Evolutionary conservation across 1,140 invertebrate species (phyloP).

Genomic region (Euschistus heros): DNA sequence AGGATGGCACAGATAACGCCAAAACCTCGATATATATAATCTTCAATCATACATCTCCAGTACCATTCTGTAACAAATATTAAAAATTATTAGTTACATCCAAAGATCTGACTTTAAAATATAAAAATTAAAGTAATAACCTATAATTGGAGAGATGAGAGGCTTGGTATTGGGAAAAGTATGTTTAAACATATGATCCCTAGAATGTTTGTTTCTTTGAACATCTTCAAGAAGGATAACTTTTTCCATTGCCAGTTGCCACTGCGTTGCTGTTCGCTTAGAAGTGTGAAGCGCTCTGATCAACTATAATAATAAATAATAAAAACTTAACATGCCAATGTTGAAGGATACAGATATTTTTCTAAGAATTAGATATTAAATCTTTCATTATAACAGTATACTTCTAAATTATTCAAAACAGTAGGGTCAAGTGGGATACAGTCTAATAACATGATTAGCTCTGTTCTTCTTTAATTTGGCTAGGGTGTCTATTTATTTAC

Average conservation of each 20-base stretch:
- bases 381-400: no score
- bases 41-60: conserved; percentile 76
- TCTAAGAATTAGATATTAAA: no score
- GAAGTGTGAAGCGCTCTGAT: conserved; percentile 80
- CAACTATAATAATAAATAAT: conserved; percentile 42
- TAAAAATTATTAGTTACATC: not conserved
- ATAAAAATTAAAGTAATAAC: conserved; percentile 34
- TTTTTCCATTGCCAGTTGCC: conserved; percentile 72
- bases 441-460: no score
- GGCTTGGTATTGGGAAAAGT: conserved; percentile 54
- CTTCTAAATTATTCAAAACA: no score
- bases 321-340: not conserved
- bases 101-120: not conserved
- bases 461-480: no score
- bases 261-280: conserved; percentile 84
- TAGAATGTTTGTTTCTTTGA: conserved; percentile 61
- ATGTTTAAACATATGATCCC: conserved; percentile 63
- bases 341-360: no score
- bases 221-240: conserved; percentile 81
- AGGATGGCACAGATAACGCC: conserved; percentile 66
- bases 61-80: conserved; percentile 68
- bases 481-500: no score
- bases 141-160: conserved; percentile 52
- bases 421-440: no score
- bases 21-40: conserved; percentile 59